Evolutionary conservation across 2,797 vertebrate genomes (phyloP).

Genomic region (Lepus townsendii): DNA sequence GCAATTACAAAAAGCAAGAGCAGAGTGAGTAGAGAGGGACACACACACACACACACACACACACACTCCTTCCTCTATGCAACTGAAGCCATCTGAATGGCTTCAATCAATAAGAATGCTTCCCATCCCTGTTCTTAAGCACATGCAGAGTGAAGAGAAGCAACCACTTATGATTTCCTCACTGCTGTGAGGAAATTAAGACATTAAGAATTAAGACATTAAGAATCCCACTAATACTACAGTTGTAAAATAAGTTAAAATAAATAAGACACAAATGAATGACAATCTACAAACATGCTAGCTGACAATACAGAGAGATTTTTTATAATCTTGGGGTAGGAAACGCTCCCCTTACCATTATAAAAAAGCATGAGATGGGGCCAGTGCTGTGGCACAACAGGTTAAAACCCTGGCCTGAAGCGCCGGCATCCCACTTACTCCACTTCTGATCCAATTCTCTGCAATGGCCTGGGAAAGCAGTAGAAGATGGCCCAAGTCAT

Average conservation of each 20-base stretch:
- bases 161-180: background rate
- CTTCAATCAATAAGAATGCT: background rate
- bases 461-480: too few species aligned
- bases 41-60: background rate
- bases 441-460: too few species aligned
- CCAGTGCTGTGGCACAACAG: too few species aligned
- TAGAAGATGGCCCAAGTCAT: too few species aligned
- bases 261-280: slow-evolving; percentile 8
- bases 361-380: background rate
- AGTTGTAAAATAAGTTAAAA: slow-evolving; percentile 49
- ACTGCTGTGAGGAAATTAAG: background rate
- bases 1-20: background rate
- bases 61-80: background rate
- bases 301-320: background rate
- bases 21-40: background rate
- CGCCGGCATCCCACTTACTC: too few species aligned
- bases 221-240: background rate
- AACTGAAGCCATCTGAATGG: background rate
- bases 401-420: too few species aligned
- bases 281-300: background rate
- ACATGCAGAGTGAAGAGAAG: background rate
- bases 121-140: background rate
- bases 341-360: slow-evolving; percentile 15
- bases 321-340: slow-evolving; percentile 15
- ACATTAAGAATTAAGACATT: background rate